These are phyloP conservation scores for Centroberyx gerrardi DNA, from an alignment of 2,797 vertebrate species.

Conservation along the genomic window DNA sequence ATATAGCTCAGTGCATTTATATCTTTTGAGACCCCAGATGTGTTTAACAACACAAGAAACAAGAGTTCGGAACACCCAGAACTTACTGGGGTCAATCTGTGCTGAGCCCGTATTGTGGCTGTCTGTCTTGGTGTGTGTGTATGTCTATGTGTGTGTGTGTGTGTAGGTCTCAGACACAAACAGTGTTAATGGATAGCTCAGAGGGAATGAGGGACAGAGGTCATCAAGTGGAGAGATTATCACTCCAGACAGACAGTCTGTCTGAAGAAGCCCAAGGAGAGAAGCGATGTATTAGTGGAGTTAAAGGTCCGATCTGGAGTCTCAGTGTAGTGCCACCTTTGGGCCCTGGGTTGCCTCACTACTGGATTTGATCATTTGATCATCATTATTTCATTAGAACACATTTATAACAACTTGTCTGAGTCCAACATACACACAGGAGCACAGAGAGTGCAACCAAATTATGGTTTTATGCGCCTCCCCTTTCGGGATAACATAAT, in stretches of 20 bases:
- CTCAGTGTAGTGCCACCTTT: background rate
- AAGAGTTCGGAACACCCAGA: constrained; percentile 3
- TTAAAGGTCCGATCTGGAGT: too few species aligned
- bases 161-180: constrained; percentile 4
- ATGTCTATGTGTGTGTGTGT: background rate
- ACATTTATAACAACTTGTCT: constrained; percentile 21
- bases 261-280: constrained; percentile 23
- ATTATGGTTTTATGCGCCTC: constrained; percentile 22
- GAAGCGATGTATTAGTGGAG: constrained; percentile 31
- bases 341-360: background rate
- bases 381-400: background rate
- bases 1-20: constrained; percentile 24
- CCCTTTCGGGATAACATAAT: background rate
- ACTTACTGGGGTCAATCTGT: constrained; percentile 16
- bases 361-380: background rate
- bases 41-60: constrained; percentile 43
- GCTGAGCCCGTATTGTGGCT: constrained; percentile 3
- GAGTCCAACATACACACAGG: constrained; percentile 1
- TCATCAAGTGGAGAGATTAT: constrained; percentile 62
- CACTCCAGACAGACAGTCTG: constrained; percentile 42
- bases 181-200: constrained; percentile 33
- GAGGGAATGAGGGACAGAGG: constrained; percentile 50
- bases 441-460: background rate
- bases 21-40: constrained; percentile 53
- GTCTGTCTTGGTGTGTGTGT: constrained; percentile 13